Percentiles rank a stretch among this genome's conserved stretches.
These are phyloP conservation scores for Corythaixoides concolor DNA, from an alignment of 2,113 vertebrate species.

Conservation along the genomic window DNA sequence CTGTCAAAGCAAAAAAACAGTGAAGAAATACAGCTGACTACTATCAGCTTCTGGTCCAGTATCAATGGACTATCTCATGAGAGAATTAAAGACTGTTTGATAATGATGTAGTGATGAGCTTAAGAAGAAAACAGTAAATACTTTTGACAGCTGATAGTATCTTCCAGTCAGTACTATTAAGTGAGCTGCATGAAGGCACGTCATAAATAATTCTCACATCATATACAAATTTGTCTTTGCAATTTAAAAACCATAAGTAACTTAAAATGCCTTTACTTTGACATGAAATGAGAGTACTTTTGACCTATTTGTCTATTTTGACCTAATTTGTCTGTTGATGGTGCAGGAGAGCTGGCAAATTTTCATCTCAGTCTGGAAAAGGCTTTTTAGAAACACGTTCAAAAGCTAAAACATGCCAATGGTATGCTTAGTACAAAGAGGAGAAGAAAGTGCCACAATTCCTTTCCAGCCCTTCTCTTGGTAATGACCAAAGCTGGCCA, in stretches of 20 bases:
- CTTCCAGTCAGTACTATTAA: neutral
- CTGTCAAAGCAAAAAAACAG: neutral
- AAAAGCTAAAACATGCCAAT: neutral
- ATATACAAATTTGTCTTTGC: neutral
- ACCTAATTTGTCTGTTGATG: neutral
- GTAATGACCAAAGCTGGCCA: neutral
- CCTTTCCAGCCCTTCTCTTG: neutral
- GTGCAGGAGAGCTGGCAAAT: neutral
- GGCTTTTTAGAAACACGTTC: neutral
- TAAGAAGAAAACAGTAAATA: neutral
- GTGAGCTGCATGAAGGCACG: neutral
- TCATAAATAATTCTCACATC: neutral
- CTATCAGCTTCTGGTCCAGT: neutral
- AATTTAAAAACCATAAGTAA: neutral
- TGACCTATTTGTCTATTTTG: neutral
- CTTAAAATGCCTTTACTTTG: neutral
- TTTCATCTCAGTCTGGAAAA: neutral
- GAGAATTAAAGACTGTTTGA: neutral
- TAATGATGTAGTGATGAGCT: neutral
- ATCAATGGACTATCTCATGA: neutral
- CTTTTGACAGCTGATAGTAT: slow-evolving; percentile 10
- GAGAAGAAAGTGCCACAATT: neutral
- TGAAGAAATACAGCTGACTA: neutral
- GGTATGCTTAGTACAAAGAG: neutral
- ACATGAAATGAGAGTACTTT: neutral